Conservation (phyloP, 1,140 invertebrate genomes). For the Drosophila ficusphila region DNA sequence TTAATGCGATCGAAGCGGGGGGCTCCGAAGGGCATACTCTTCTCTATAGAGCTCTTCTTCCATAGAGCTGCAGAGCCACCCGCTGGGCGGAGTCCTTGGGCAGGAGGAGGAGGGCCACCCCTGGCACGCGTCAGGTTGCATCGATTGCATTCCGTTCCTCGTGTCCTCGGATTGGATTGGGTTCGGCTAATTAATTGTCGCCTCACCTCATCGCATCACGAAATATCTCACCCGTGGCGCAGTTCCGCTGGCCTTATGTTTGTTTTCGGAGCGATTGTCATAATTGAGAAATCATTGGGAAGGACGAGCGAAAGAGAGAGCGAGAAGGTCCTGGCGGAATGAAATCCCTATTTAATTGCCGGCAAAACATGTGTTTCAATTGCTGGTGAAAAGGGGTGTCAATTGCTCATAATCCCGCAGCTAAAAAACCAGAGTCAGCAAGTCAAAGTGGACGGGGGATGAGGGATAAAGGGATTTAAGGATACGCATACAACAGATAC, state of each 20-base stretch:
- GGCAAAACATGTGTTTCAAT: slow-evolving; percentile 77
- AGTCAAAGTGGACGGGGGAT: not conserved
- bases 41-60: no score
- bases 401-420: slow-evolving; percentile 51
- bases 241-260: slow-evolving; percentile 32
- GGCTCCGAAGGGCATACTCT: not conserved
- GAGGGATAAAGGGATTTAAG: no score
- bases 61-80: not conserved
- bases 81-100: slow-evolving; percentile 11
- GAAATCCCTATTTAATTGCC: slow-evolving; percentile 74
- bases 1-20: slow-evolving; percentile 55
- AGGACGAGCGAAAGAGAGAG: slow-evolving; percentile 27
- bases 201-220: no score
- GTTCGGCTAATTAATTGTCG: slow-evolving; percentile 72
- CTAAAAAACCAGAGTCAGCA: slow-evolving; percentile 27
- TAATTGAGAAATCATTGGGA: slow-evolving; percentile 78
- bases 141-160: slow-evolving; percentile 11
- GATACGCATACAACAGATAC: no score
- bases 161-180: slow-evolving; percentile 29
- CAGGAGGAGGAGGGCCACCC: slow-evolving; percentile 10
- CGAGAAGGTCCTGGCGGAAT: slow-evolving; percentile 15
- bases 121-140: slow-evolving; percentile 53
- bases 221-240: slow-evolving; percentile 20
- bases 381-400: slow-evolving; percentile 65
- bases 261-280: slow-evolving; percentile 65